Base-by-base conservation (phyloP, 2,113 vertebrate genomes). In the Takifugu flavidus region DNA sequence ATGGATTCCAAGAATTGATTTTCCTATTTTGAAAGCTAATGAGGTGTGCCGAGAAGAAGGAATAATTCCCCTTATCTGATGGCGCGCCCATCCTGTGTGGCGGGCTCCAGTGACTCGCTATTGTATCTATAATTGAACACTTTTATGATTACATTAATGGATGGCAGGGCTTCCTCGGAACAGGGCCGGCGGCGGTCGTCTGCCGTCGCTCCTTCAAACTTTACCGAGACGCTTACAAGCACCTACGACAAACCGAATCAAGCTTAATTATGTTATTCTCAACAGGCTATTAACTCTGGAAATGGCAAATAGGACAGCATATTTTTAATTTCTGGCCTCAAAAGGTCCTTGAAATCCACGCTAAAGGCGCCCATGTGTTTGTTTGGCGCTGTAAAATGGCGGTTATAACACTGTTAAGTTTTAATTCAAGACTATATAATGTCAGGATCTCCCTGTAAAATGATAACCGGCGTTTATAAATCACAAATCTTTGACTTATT, bases 1-100 rank as follows among this genome's bases (percentile, higher is more conserved):
- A 83, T 86, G 53, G 82, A 87, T 88, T 79, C 50, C 34, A 55
- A 49, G 4, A 46, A 87, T 87, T 69, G 86, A 88, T 90, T 87
- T 86, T 83, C 66, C 72, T 81, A 85, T 87, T 87, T 87, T 66
- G 78, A 83, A 83, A 82, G 67, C 70, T 82, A 81, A 87, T 83
- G 79, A 86, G 77, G 69, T 78, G 78, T 57, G 62, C 65, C 68
- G 55, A n/a, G 39, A 13, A 57, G 61, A 50, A 57, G 46, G 44
- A 74, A 50, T 34, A 53, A 65, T 69, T 60, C 47, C 51, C 55
- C 39, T 60, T 58, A 34, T 79, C 59, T 51, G 13, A 26, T 60
- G 47, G 46, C 2, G 34, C 34, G 8, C 34, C 15, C 72, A 59
- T 62, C 60, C 66, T 58, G 59, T 66, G 60, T 66, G 62, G 59